Conservation (phyloP, 2,797 vertebrate species). For the Malacoctenus gilli region DNA sequence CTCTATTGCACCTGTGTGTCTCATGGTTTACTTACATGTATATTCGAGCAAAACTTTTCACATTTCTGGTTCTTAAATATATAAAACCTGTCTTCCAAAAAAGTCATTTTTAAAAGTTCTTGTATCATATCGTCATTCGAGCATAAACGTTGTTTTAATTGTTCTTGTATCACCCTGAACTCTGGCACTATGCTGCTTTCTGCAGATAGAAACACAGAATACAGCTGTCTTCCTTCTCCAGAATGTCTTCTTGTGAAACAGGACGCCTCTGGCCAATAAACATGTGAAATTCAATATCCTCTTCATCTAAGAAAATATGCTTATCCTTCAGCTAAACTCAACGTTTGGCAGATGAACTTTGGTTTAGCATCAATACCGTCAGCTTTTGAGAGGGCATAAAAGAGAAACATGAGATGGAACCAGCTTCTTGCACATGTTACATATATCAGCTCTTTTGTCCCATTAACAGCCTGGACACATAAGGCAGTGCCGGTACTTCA, state of each 20-base stretch:
- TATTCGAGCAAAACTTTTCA: no score
- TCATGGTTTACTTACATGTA: no score
- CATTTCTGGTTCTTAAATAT: no score
- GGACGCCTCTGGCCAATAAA: slow-evolving; percentile 52
- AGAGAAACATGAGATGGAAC: slow-evolving; percentile 78
- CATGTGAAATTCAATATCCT: slow-evolving; percentile 69
- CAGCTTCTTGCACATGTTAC: slow-evolving; percentile 57
- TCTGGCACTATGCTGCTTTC: slow-evolving; percentile 15
- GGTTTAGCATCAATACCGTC: slow-evolving; percentile 75
- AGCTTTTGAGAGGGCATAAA: slow-evolving; percentile 72
- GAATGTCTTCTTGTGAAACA: slow-evolving; percentile 62
- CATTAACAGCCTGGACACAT: slow-evolving; percentile 76
- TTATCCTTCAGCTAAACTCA: slow-evolving; percentile 70
- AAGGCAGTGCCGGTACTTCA: slow-evolving; percentile 65
- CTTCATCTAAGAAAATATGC: slow-evolving; percentile 57
- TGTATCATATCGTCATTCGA: no score
- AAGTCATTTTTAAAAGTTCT: no score
- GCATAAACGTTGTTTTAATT: no score
- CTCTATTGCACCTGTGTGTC: no score
- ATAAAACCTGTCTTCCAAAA: no score
- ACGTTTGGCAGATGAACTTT: slow-evolving; percentile 68
- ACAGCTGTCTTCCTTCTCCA: slow-evolving; percentile 44
- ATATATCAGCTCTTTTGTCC: slow-evolving; percentile 78
- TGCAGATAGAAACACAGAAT: slow-evolving; percentile 13
- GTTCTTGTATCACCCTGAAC: neutral